A percentile compares a stretch with the other conserved stretches of the same genome.
phyloP scores from a whole-genome alignment of 2,797 vertebrate genomes.

The Sebastes wilsoni region DNA sequence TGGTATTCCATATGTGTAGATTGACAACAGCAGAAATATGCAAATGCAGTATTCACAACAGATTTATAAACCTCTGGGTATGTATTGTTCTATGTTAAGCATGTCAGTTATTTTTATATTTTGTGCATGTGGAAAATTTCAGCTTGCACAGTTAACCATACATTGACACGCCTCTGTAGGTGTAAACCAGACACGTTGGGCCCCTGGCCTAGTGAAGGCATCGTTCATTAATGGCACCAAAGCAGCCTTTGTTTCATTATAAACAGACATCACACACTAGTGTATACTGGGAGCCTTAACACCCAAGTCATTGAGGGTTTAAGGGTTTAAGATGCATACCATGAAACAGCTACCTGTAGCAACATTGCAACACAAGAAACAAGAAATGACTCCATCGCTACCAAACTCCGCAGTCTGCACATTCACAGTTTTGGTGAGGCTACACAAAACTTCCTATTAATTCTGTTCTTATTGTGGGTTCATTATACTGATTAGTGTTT shows the following conservation, averaged over 20 bases:
- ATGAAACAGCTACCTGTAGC: not conserved
- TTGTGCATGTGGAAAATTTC: not conserved
- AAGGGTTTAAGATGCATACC: not conserved
- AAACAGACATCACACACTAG: not conserved
- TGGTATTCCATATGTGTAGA: not conserved
- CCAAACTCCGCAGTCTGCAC: not conserved
- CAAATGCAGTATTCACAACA: not conserved
- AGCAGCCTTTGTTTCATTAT: not conserved
- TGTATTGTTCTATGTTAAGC: not conserved
- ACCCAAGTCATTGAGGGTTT: not conserved
- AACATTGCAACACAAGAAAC: not conserved
- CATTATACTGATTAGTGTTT: not conserved
- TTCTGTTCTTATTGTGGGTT: not conserved
- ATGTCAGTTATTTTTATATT: not conserved
- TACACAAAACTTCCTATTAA: not conserved
- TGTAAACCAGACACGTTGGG: constrained; percentile 9
- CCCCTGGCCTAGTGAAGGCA: constrained; percentile 2
- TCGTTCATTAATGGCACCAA: constrained; percentile 4
- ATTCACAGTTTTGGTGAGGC: not conserved
- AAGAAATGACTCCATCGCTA: not conserved
- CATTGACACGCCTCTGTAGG: not conserved
- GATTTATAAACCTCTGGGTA: not conserved
- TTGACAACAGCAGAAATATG: not conserved
- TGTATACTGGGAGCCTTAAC: not conserved
- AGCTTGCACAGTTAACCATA: not conserved